Evolutionary conservation across 1,140 invertebrate genomes (phyloP), one percentile per base, ranked within the genome.

Genomic region (Eupeodes corollae): DNA sequence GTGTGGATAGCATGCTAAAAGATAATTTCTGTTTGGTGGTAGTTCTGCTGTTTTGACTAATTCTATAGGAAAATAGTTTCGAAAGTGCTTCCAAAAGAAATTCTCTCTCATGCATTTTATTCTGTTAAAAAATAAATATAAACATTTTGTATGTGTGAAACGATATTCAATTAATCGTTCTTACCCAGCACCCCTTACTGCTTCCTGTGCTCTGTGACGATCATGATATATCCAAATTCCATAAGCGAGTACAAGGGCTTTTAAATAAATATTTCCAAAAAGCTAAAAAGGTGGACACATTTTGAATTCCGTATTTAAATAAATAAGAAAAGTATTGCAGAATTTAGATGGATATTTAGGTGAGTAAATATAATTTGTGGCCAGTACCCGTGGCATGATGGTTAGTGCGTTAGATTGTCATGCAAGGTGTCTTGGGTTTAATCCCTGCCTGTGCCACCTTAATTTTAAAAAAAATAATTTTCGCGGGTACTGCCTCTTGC

Each of bases 1-100:
- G 68, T 98, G 93, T 1, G 93, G 93, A 70, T 91, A 92, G 44
- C 78, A 80, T 3, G 85, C 85, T 51, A 95, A 79, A 3, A 96
- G 73, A 62, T 96, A 96, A 66, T 92, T 92, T 52, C 73, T 80
- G 6, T 76, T 73, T 1, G 88, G 79, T 57, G 87, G 80, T 34
- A 95, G 63, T 9, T 92, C 88, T 0, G 70, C 74, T 0, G 88
- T 88, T 68, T 92, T 92, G 1, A 88, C 77, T 9, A 96, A 63
- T 44, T 79, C 79, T 5, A 92, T 66, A 0, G 92, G 92, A 64
- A 94, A 96, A 64, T 90, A 96, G 51, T 83, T 75, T 9, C 78
- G 69, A 61, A 83, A 86, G 59, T 86, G 79, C 16, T 74, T 72
- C 84, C 87, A 89, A 59, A 86, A 72, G 3, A 50, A 52, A 74